Evolutionary conservation across 2,797 vertebrate species (phyloP), one percentile per base, ranked within the genome.

Genomic region (Spinibarbus caldwelli): DNA sequence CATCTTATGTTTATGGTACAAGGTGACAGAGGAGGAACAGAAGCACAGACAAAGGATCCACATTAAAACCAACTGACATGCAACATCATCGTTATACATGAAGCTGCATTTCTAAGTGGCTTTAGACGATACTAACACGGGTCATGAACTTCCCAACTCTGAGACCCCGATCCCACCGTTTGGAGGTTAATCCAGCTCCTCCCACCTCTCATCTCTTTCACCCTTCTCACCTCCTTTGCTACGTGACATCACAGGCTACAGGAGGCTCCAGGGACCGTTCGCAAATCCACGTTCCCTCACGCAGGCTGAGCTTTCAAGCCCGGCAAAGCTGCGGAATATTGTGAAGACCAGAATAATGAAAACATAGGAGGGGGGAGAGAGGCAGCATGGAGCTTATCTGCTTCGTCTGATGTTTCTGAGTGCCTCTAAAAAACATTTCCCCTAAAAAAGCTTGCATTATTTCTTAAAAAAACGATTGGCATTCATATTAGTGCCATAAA

Each of bases 101-200:
- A 31, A 79, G 71, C 43, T 31, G 77, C 72, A 86, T 71, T 57
- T 82, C 15, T n/a, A 82, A 85, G 82, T 66, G 52, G 67, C 62
- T 70, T 76, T 76, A 84, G 68, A 71, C n/a, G 23, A 83, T 47
- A 41, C 80, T 71, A 67, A 66, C 72, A 84, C 11, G 70, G 89
- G 89, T 87, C 86, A 86, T 86, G 89, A 90, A 88, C 89, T 83
- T 79, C 49, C 82, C 64, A 81, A 84, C 80, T 80, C 68, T 47
- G 47, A 86, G 79, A 86, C 79, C 85, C 71, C 59, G 67, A 90
- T 86, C 85, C 82, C 80, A 78, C 62, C 12, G 70, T 83, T 83
- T 78, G 12, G 80, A 87, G 76, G 86, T 89, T 89, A 87, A 87
- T 89, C 89, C 89, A 81, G 80, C 88, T 83, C 83, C 81, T 34